Conservation (phyloP, 1,140 invertebrate genomes). For the Hylyphantes graminicola region DNA sequence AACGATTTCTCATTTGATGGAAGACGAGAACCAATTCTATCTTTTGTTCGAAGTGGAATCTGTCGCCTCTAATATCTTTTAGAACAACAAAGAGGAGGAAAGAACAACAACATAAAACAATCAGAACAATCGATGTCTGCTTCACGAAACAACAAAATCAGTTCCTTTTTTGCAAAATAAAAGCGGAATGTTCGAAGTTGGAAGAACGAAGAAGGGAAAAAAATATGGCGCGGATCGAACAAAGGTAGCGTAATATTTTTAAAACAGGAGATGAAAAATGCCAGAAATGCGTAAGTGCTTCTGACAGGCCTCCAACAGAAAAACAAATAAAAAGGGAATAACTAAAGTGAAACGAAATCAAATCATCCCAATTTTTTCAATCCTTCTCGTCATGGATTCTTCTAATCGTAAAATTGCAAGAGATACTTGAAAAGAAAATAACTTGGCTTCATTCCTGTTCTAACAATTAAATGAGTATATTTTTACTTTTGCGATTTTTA, state of each 20-base stretch:
- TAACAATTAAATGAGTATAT: too few species aligned
- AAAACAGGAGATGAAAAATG: conserved; percentile 17
- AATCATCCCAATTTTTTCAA: conserved; percentile 12
- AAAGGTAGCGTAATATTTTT: too few species aligned
- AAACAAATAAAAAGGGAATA: conserved; percentile 18
- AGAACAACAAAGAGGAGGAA: conserved; percentile 31
- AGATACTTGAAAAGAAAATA: background rate
- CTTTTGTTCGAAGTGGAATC: conserved; percentile 20
- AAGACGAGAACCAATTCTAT: conserved; percentile 21
- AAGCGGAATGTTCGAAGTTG: background rate
- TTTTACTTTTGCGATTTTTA: too few species aligned
- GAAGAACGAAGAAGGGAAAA: background rate
- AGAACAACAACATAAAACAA: background rate
- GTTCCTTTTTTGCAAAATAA: background rate
- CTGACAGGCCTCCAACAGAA: conserved; percentile 23
- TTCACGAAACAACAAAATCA: background rate
- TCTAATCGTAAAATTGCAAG: background rate
- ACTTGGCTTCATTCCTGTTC: too few species aligned
- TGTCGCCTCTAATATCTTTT: conserved; percentile 41
- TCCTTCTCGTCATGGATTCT: conserved; percentile 9
- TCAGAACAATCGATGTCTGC: conserved; percentile 12
- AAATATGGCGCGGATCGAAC: background rate
- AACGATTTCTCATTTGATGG: conserved; percentile 40
- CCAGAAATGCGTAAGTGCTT: conserved; percentile 15
- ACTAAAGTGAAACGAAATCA: conserved; percentile 19